Conservation (phyloP, 1,140 invertebrate genomes). For the Conus ventricosus region DNA sequence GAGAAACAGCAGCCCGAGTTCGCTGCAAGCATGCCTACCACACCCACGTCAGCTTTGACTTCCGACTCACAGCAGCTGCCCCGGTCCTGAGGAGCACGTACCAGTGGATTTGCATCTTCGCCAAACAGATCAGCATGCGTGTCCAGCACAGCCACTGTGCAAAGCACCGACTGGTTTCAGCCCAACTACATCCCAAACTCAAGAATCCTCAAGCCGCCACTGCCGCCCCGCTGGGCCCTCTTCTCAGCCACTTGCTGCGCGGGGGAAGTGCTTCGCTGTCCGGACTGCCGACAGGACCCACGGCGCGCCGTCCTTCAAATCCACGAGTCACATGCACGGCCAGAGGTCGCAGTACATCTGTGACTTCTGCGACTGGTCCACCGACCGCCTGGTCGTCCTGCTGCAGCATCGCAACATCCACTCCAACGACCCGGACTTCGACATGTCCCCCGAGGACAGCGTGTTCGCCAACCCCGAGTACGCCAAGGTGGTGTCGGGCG, state of each 20-base stretch:
- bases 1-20: constrained; percentile 53
- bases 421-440: constrained; percentile 52
- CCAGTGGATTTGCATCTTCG: constrained; percentile 64
- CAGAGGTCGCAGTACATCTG: constrained; percentile 64
- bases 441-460: constrained; percentile 59
- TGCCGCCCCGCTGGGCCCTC: not conserved
- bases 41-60: constrained; percentile 55
- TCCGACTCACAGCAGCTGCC: constrained; percentile 57
- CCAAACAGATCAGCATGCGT: constrained; percentile 52
- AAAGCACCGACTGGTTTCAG: constrained; percentile 53
- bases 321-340: constrained; percentile 66
- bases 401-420: constrained; percentile 69
- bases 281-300: constrained; percentile 62
- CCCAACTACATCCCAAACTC: constrained; percentile 42
- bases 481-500: constrained; percentile 54
- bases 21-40: constrained; percentile 61
- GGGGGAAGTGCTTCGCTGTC: constrained; percentile 44
- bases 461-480: constrained; percentile 66
- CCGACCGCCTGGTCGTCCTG: constrained; percentile 62
- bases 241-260: not conserved
- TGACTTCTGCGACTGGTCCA: constrained; percentile 71
- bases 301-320: constrained; percentile 62
- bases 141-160: constrained; percentile 55
- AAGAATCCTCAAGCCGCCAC: constrained; percentile 34
- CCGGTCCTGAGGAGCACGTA: constrained; percentile 53